A percentile compares a stretch with the other conserved stretches of the same genome.
Conservation (phyloP, 2,113 vertebrate species). For the Circaetus cinerascens region DNA sequence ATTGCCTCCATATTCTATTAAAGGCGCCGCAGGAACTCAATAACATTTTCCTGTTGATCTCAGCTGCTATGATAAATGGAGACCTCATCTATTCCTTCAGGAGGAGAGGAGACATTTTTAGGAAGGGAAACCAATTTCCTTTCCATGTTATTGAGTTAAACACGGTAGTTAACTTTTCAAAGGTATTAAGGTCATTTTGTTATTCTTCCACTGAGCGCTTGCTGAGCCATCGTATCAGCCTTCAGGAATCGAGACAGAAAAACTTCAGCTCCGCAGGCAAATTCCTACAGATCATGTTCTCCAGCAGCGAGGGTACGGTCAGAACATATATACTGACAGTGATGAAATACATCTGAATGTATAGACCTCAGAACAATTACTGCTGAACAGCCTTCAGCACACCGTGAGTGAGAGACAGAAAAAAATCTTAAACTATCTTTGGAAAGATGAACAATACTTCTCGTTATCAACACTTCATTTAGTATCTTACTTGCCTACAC, state of each 20-base stretch:
- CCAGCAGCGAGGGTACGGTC: not conserved
- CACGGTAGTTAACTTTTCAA: not conserved
- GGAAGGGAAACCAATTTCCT: slow-evolving; percentile 16
- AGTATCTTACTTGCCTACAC: not conserved
- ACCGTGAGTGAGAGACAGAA: not conserved
- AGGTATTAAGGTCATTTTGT: not conserved
- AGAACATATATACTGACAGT: not conserved
- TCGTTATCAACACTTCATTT: not conserved
- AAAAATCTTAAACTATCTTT: not conserved
- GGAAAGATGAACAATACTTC: not conserved
- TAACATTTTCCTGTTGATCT: slow-evolving; percentile 22
- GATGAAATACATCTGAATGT: not conserved
- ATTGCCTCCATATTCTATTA: not conserved
- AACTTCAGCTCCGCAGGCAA: not conserved
- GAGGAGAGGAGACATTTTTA: not conserved
- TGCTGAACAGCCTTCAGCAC: not conserved
- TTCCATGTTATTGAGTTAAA: not conserved
- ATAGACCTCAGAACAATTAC: not conserved
- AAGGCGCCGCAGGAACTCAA: not conserved
- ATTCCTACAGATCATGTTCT: not conserved
- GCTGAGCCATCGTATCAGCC: not conserved
- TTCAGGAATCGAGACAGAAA: not conserved
- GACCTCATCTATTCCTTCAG: not conserved
- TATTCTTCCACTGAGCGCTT: not conserved
- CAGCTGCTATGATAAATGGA: not conserved